Conservation (phyloP, 2,888 invertebrate species). For the Aphodius sticticus region DNA sequence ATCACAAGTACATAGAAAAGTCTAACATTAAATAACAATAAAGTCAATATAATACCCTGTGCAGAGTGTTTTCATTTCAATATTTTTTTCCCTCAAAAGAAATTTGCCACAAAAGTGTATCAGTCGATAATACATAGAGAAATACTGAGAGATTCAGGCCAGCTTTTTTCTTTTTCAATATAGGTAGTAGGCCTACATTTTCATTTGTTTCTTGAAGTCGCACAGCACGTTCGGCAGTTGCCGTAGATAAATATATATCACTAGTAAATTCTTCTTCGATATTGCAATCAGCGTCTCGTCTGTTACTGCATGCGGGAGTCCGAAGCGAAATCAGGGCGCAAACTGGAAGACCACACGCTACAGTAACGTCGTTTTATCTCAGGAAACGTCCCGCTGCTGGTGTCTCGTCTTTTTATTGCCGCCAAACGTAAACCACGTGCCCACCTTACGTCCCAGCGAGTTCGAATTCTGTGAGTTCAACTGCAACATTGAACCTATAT, state of each 20-base stretch:
- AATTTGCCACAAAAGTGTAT: conserved; percentile 29
- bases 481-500: conserved; percentile 59
- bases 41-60: conserved; percentile 30
- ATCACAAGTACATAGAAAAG: neutral
- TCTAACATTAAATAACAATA: neutral
- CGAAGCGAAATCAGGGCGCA: conserved; percentile 30
- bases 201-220: neutral
- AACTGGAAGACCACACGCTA: conserved; percentile 47
- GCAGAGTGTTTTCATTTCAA: conserved; percentile 16
- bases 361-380: conserved; percentile 64
- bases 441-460: conserved; percentile 65
- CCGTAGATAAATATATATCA: conserved; percentile 41
- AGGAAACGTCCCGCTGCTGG: conserved; percentile 60
- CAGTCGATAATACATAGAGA: conserved; percentile 28
- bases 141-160: conserved; percentile 24
- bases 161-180: neutral
- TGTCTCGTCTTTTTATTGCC: conserved; percentile 64
- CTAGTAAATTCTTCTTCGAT: conserved; percentile 39
- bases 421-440: conserved; percentile 67
- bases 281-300: conserved; percentile 37
- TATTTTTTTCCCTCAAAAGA: conserved; percentile 13
- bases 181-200: conserved; percentile 18
- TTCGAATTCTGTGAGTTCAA: conserved; percentile 57
- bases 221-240: conserved; percentile 44
- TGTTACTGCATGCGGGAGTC: conserved; percentile 33